Evolutionary conservation across 2,888 invertebrate species (phyloP), one percentile per base, ranked within the genome.

Genomic region (Cylindroiulus punctatus): DNA sequence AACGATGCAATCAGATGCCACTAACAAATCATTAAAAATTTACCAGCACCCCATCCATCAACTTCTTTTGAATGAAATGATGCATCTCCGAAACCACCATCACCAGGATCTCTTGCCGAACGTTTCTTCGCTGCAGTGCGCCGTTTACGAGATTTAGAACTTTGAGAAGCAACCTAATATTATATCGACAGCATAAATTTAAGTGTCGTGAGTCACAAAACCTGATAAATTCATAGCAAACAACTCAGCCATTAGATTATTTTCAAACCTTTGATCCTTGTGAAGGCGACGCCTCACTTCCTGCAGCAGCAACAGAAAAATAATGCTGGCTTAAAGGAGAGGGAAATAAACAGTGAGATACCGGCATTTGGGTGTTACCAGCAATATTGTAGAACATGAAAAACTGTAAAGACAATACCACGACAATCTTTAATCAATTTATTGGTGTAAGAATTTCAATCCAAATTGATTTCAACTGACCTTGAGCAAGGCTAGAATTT

Each of bases 291-390:
- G 82, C 14, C 36, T 40, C 42, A 47, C 19, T 40, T 22, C n/a
- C 84, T 3, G 26, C 2, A 5, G 82, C 36, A 82, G 36, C 82
- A 30, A 10, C 84, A 0, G 84, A 40, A 47, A 86, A 86, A 81
- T 86, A 86, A 81, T 84, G 8, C 81, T 84, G 86, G 36, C 86
- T 86, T 32, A 86, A 47, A 2, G 86, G 86, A 8, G 86, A 86
- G 7, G 86, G 86, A 86, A 84, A 86, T n/a, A 86, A 40, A 30
- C 86, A 86, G 26, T 17, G 42, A 4, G 22, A 22, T 14, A 26
- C 7, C 14, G 36, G 30, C 10, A 84, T 4, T 57, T 84, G 47
- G 0, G 83, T 44, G 17, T 86, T 47, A 3, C 81, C 81, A 19
- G 86, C 47, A 19, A 86, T 14, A 14, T 36, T 81, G 52, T 84